Base-by-base conservation (phyloP, 2,888 invertebrate species). In the Caenorhabditis becei region DNA sequence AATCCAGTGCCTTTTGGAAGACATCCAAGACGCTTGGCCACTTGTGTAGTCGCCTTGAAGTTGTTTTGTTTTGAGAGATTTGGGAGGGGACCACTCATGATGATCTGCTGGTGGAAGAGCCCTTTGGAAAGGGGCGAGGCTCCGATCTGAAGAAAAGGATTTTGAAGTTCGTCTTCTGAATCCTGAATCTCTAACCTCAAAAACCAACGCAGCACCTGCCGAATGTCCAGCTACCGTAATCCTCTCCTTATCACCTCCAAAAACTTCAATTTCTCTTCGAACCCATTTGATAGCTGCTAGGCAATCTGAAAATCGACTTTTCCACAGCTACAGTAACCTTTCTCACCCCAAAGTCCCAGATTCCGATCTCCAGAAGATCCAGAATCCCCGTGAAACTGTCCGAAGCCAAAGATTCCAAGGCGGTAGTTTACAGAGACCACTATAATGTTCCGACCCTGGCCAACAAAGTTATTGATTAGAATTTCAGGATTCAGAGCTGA, bases 381-480 rank as follows among this genome's bases (percentile, higher is more conserved):
- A 0, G 18, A 8, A n/a, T 71, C 77, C 0, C 81, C 78, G 37
- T 56, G 16, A 3, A 77, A 65, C 28, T 82, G 75, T 3, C 77
- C 70, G 44, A 79, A 79, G 20, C 84, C 84, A 16, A 84, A 72
- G 1, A 70, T 24, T 44, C 84, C 84, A 1, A 80, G 8, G 0
- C 84, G 71, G 51, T 78, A 84, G 23, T 75, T 75, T 8, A 75
- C 14, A 0, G 81, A 56, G 5, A 84, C 83, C 4, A 80, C 78
- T 3, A 84, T 56, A 26, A 83, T 78, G 65, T 83, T 83, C 16
- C 84, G 49, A n/a, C 65, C 58, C 26, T 83, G 71, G 1, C 80
- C 82, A 7, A 80, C 82, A 54, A 84, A 84, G 59, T 84, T 84
- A 32, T 84, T 84, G 10, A 82, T 67, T 0, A 83, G 10, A 53